Evolutionary conservation across 2,113 vertebrate genomes (phyloP), one percentile per base, ranked within the genome.

Genomic region (Pelodiscus sinensis): DNA sequence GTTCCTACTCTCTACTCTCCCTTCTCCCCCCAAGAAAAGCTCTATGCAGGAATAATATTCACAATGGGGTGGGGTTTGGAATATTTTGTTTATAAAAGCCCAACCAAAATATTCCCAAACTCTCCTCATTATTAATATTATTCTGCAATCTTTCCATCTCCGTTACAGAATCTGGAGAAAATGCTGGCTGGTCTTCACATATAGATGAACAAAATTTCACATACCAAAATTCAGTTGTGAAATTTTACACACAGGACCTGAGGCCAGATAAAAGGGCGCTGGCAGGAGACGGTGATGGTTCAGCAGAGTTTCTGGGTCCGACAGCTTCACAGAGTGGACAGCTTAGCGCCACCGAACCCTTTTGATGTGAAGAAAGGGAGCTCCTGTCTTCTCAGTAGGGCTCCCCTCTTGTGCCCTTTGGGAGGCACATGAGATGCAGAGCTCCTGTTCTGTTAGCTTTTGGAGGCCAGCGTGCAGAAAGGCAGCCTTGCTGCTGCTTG

Each of bases 101-200:
- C 44, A 44, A 44, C 44, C 44, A 55, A 82, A 31, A 24, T 38
- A 79, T 54, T 96, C 44, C 65, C 52, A 73, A 89, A 4, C 11
- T 51, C 11, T 79, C 3, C 8, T 58, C 71, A 81, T 2, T 58
- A 51, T 87, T 95, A 90, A 44, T 57, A n/a, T 22, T 56, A 8
- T 58, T 82, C 35, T 85, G 75, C 24, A 90, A 38, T 0, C 0
- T 86, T 94, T 92, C 86, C 31, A 31, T 27, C 0, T 0, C 71
- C 54, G 24, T 62, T 60, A 10, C 5, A 84, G 73, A 44, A 91
- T 16, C 38, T 29, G 44, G 81, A 50, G 55, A 60, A 52, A 14
- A 71, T 38, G 29, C 62, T 86, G 0, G 65, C 62, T 86, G 0
- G 65, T 68, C 15, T 2, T 68, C 65, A n/a, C 65, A 19, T 29